Evolutionary conservation across 1,140 invertebrate genomes (phyloP).

Genomic region (Tetramorium simillimum): DNA sequence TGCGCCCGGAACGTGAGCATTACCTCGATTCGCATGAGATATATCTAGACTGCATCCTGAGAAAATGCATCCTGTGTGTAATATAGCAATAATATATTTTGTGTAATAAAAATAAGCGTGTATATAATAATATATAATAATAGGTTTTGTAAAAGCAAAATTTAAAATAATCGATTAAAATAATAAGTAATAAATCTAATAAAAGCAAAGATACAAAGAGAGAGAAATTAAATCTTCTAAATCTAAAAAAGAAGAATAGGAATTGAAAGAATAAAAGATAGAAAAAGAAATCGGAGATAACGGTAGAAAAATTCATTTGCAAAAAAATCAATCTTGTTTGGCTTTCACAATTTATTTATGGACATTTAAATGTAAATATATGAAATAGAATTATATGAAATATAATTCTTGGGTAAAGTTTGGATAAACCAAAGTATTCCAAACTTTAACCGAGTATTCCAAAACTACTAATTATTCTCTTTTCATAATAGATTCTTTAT

Average conservation of each 20-base stretch:
- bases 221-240: neutral
- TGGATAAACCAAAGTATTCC: too few relatives aligned
- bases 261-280: too few relatives aligned
- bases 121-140: neutral
- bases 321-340: neutral
- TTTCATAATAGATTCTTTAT: neutral
- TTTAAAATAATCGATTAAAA: neutral
- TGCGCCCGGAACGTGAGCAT: conserved; percentile 12
- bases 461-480: neutral
- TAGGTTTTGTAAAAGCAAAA: neutral
- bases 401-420: neutral
- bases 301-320: neutral
- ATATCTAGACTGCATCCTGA: conserved; percentile 14
- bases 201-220: neutral
- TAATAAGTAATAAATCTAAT: neutral
- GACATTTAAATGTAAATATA: neutral
- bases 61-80: conserved; percentile 12
- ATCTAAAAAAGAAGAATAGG: neutral
- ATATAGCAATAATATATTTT: neutral
- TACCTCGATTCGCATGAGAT: conserved; percentile 21
- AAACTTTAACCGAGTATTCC: neutral
- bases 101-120: neutral
- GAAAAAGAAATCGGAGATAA: neutral
- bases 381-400: too few relatives aligned
- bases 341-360: neutral